A percentile compares a stretch with the other conserved stretches of the same genome.
These are phyloP conservation scores for Albula goreensis DNA, from an alignment of 2,113 vertebrate genomes.

Conservation along the genomic window DNA sequence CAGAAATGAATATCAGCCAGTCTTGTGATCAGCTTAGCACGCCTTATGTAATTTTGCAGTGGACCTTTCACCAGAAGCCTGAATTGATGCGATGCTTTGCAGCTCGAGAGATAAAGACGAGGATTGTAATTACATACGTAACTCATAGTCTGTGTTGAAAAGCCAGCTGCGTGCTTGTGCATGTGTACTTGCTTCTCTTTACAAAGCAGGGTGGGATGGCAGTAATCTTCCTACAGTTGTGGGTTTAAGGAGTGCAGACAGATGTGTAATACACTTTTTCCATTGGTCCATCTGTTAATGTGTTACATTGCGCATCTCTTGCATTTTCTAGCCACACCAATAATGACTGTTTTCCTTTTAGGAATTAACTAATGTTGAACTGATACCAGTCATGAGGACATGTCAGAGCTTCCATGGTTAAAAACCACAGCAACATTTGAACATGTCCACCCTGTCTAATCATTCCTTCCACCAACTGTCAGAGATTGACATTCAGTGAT, in stretches of 20 bases:
- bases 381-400: not conserved
- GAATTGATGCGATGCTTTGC: not conserved
- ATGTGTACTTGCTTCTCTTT: not conserved
- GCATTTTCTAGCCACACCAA: not conserved
- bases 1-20: not conserved
- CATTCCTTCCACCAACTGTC: not conserved
- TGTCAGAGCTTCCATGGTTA: not conserved
- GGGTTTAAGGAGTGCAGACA: too few relatives aligned
- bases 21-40: not conserved
- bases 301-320: too few relatives aligned
- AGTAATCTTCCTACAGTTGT: too few relatives aligned
- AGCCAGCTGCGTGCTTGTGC: not conserved
- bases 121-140: not conserved
- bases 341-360: not conserved
- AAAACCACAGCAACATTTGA: not conserved
- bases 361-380: not conserved
- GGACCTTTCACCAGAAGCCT: not conserved
- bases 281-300: too few relatives aligned
- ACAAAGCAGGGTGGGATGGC: not conserved
- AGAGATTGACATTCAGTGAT: not conserved
- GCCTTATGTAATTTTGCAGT: not conserved
- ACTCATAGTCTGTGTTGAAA: not conserved
- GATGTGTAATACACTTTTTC: too few relatives aligned
- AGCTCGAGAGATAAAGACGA: not conserved
- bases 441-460: not conserved